phyloP scores from a whole-genome alignment of 2,888 invertebrate genomes.

The Hoplodrina blanda region DNA sequence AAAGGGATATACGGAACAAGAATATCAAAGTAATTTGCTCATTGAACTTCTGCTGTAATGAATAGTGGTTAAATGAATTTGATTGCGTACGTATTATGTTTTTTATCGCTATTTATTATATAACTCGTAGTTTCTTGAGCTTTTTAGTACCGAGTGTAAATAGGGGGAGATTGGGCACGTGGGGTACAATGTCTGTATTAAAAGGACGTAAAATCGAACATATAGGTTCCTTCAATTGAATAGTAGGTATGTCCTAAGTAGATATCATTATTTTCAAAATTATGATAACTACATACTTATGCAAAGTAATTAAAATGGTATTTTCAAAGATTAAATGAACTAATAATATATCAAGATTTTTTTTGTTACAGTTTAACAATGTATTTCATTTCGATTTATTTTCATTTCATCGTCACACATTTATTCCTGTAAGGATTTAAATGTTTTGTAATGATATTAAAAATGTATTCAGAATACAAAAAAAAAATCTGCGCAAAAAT shows the following conservation, averaged over 20 bases:
- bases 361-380: too few relatives aligned
- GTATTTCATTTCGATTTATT: too few relatives aligned
- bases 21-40: slow-evolving; percentile 85
- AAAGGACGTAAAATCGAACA: neutral
- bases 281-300: too few relatives aligned
- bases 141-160: neutral
- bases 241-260: too few relatives aligned
- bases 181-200: neutral
- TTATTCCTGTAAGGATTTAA: too few relatives aligned
- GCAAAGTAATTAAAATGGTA: too few relatives aligned
- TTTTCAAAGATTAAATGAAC: too few relatives aligned
- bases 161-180: slow-evolving; percentile 1
- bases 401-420: too few relatives aligned
- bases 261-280: too few relatives aligned
- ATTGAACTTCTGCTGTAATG: slow-evolving; percentile 75
- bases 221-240: too few relatives aligned
- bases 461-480: neutral
- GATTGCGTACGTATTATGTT: slow-evolving; percentile 60
- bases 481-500: neutral
- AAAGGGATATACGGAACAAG: slow-evolving; percentile 79
- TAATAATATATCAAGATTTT: too few relatives aligned
- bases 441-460: neutral
- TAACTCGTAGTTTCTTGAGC: slow-evolving; percentile 1
- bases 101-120: slow-evolving; percentile 38
- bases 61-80: slow-evolving; percentile 70